A percentile compares a stretch with the other conserved stretches of the same genome.
These are phyloP conservation scores for Grallaria varia DNA, from an alignment of 2,113 vertebrate species.

Conservation along the genomic window DNA sequence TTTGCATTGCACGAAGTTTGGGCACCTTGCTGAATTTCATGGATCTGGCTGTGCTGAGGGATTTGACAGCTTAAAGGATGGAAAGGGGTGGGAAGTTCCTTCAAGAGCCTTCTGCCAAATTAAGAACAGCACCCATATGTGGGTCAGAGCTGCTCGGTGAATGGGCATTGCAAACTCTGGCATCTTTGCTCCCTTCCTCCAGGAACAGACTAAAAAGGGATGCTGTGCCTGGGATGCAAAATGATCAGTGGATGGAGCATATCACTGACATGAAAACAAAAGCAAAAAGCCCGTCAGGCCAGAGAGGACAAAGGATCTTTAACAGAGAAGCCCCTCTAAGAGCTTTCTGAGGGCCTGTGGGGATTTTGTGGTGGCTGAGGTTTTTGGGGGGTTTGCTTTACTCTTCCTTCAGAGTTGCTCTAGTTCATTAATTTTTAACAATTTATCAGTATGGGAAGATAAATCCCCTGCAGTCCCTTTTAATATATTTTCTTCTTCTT, in stretches of 20 bases:
- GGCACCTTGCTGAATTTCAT: constrained; percentile 22
- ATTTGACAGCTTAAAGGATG: constrained; percentile 19
- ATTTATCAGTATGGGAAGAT: constrained; percentile 72
- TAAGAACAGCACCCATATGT: background rate
- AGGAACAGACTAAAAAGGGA: background rate
- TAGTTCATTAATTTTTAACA: constrained; percentile 76
- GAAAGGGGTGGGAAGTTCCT: constrained; percentile 10
- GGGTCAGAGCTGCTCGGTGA: background rate
- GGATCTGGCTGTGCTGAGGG: background rate
- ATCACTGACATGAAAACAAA: background rate
- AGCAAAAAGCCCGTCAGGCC: background rate
- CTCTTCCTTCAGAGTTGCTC: constrained; percentile 48
- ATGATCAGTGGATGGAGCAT: background rate
- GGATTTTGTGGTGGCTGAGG: background rate
- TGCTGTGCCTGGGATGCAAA: background rate
- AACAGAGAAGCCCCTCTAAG: background rate
- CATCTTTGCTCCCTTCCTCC: background rate
- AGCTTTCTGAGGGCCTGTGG: constrained; percentile 2
- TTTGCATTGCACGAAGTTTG: constrained; percentile 36
- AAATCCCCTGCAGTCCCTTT: constrained; percentile 72
- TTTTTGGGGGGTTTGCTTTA: background rate
- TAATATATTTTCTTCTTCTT: constrained; percentile 74
- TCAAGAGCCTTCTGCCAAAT: constrained; percentile 14
- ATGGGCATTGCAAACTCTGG: background rate
- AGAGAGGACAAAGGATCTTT: background rate